Evolutionary conservation across 1,140 invertebrate species (phyloP).

Genomic region (Druon quercuslanigerum): DNA sequence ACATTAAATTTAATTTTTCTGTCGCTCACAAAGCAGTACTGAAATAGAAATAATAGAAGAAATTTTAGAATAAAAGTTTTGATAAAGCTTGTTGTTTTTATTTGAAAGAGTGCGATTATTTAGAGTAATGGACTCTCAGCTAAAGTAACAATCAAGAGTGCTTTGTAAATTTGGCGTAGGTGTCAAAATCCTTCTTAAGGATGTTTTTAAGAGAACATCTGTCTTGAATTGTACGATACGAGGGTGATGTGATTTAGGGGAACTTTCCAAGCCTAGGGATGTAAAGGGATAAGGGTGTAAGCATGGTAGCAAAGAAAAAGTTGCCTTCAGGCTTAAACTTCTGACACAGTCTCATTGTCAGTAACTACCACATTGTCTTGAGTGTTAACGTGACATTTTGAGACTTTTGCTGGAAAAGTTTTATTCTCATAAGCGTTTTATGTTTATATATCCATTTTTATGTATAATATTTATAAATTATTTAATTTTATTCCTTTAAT

Average conservation of each 20-base stretch:
- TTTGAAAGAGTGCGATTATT: background rate
- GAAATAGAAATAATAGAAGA: too few species aligned
- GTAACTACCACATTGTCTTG: conserved; percentile 19
- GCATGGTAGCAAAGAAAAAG: conserved; percentile 6
- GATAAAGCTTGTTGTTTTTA: background rate
- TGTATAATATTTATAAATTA: too few species aligned
- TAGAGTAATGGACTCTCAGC: background rate
- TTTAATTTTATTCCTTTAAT: too few species aligned
- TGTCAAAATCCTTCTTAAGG: background rate
- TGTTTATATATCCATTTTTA: background rate
- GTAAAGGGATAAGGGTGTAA: conserved; percentile 9
- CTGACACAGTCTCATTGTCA: background rate
- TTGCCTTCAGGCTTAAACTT: conserved; percentile 9
- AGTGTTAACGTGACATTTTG: conserved; percentile 16
- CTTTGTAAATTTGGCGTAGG: background rate
- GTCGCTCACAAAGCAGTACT: too few species aligned
- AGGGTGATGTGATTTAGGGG: background rate
- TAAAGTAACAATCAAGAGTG: conserved; percentile 1
- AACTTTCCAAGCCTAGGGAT: background rate
- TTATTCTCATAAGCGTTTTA: background rate
- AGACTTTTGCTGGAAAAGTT: conserved; percentile 3
- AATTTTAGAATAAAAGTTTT: too few species aligned
- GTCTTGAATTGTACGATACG: background rate
- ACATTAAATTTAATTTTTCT: too few species aligned
- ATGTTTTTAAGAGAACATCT: background rate